Percentiles rank a stretch among this genome's conserved stretches.
Evolutionary conservation across 2,888 invertebrate genomes (phyloP).

Genomic region (Cataglyphis cursor): DNA sequence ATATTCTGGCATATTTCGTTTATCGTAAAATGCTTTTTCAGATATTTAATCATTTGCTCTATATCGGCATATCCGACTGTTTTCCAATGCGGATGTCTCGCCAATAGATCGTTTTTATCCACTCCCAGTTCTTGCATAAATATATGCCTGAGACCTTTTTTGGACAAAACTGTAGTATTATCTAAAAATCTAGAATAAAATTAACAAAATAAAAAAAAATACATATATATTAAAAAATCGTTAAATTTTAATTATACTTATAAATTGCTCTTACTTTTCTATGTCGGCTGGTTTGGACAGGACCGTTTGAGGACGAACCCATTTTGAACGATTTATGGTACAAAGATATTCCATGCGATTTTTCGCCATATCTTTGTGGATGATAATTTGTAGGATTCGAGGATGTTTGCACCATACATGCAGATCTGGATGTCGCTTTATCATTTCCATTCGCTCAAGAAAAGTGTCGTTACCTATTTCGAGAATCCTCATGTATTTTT

Average conservation of each 20-base stretch:
- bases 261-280: constrained; percentile 10
- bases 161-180: background rate
- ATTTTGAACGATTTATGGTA: constrained; percentile 86
- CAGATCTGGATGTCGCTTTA: constrained; percentile 89
- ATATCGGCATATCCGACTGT: background rate
- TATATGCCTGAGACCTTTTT: constrained; percentile 54
- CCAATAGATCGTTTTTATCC: constrained; percentile 47
- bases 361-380: constrained; percentile 87
- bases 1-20: constrained; percentile 89
- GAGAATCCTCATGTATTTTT: constrained; percentile 88
- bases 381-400: constrained; percentile 88
- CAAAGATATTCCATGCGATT: constrained; percentile 88
- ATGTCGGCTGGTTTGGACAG: constrained; percentile 85
- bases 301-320: constrained; percentile 87
- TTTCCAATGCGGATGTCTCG: constrained; percentile 62
- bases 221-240: constrained; percentile 74
- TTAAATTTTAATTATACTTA: constrained; percentile 21
- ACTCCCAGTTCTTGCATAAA: constrained; percentile 65
- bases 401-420: constrained; percentile 89
- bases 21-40: constrained; percentile 88
- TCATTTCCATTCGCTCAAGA: constrained; percentile 88
- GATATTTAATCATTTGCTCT: constrained; percentile 88
- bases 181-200: constrained; percentile 51
- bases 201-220: background rate
- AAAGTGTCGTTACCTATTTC: constrained; percentile 89